Conservation (phyloP, 1,140 invertebrate species). For the Panagrolaimus sp. region DNA sequence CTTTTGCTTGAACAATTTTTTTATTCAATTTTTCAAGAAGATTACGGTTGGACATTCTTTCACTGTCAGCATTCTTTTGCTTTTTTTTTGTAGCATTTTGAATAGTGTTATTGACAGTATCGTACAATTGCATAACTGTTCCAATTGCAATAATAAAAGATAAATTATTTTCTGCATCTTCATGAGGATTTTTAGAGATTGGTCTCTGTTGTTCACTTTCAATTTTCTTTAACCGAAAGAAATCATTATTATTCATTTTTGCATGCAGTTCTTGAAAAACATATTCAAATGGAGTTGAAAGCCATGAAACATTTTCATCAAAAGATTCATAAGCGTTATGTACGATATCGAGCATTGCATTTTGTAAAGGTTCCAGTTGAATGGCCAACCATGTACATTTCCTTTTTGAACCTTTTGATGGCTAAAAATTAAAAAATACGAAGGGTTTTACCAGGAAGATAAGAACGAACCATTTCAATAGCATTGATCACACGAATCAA, state of each 20-base stretch:
- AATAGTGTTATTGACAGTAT: constrained; percentile 8
- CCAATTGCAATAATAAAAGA: constrained; percentile 9
- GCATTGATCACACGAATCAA: constrained; percentile 2
- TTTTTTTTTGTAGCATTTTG: constrained; percentile 3
- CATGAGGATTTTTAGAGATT: neutral
- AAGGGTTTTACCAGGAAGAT: neutral
- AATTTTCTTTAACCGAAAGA: constrained; percentile 4
- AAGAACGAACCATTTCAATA: constrained; percentile 10
- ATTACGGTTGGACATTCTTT: neutral
- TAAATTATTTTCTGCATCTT: constrained; percentile 8
- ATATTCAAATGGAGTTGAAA: constrained; percentile 11
- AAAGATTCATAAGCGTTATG: constrained; percentile 9
- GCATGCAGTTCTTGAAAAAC: neutral
- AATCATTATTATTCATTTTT: constrained; percentile 14
- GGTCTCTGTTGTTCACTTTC: neutral
- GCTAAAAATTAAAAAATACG: neutral
- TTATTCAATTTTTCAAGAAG: constrained; percentile 9
- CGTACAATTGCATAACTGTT: neutral
- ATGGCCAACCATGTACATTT: neutral
- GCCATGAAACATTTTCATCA: neutral
- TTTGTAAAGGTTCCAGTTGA: constrained; percentile 8
- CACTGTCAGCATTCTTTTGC: too few relatives aligned
- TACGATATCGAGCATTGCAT: constrained; percentile 10
- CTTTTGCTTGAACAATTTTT: neutral
- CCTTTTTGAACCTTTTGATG: neutral